These are phyloP conservation scores for Syndactyla subalaris DNA, from an alignment of 2,797 vertebrate species.

Conservation along the genomic window DNA sequence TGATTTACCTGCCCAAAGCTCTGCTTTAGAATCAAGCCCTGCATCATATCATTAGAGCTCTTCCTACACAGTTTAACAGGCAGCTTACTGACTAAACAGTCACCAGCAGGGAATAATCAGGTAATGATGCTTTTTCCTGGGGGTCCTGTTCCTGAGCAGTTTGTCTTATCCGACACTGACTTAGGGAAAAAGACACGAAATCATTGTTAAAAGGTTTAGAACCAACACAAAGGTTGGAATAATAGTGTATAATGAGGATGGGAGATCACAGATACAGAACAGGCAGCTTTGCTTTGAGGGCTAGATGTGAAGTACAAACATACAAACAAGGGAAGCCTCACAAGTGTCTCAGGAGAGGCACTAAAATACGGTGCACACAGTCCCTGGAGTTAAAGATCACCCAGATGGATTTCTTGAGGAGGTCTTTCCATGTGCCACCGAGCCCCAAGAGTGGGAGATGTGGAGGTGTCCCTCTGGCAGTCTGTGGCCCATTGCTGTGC, in stretches of 20 bases:
- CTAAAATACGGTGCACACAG: not conserved
- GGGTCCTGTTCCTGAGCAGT: not conserved
- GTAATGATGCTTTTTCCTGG: not conserved
- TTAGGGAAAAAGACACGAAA: not conserved
- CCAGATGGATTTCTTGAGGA: not conserved
- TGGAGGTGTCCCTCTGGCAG: not conserved
- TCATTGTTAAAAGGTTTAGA: not conserved
- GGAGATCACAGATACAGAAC: not conserved
- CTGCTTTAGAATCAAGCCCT: not conserved
- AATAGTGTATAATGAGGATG: not conserved
- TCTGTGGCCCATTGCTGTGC: not conserved
- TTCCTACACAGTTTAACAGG: not conserved
- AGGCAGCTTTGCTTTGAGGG: not conserved
- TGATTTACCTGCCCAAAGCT: not conserved
- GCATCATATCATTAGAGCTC: not conserved
- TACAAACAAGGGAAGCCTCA: not conserved
- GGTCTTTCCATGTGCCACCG: not conserved
- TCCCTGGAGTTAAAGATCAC: not conserved
- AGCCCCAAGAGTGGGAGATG: not conserved
- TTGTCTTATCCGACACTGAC: not conserved
- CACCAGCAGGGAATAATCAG: not conserved
- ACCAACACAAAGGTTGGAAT: not conserved
- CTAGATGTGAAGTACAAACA: not conserved
- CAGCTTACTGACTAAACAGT: not conserved
- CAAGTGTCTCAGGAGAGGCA: not conserved